Base-by-base conservation (phyloP, 2,888 invertebrate species). In the Matsumyia berberina region DNA sequence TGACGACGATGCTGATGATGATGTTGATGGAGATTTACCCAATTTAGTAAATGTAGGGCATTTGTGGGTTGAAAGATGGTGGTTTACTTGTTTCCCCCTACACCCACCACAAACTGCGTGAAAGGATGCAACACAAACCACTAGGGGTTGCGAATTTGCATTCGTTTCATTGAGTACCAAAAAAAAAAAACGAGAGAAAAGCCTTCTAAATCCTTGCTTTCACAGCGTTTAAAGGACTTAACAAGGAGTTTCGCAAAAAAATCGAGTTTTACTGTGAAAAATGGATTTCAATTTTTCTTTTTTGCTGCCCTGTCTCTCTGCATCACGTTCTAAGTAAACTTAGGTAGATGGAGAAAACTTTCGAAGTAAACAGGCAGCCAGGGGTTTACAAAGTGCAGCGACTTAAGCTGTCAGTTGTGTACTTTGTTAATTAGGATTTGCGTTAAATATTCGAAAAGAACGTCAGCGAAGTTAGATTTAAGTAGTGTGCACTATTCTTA, bases 11-110 rank as follows among this genome's bases (percentile, higher is more conserved):
- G 62, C 55, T 37, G 58, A 46, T 60, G 53, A 8, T 31, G 39
- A 55, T 24, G 70, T 39, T 57, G 64, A 19, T 69, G 67, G 51
- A 44, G 49, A 49, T 57, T 85, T 76, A 85, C 80, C 80, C 85
- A 85, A 85, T 85, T 85, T 80, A 62, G 70, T 49, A 80, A 85
- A 85, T 85, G 80, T 85, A 85, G 85, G 85, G 44, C 80, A 85
- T 58, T 37, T 49, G 44, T 46, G 49, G 24, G 35, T 15, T 33
- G 66, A 24, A 46, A 12, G 62, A 33, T n/a, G 9, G 51, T 19
- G 17, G 57, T 17, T n/a, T n/a, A 19, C 39, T 79, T 49, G 66
- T 49, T 57, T 15, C 29, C 31, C 37, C 29, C 35, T 11, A 55
- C 31, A 9, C 15, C 12, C 37, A 39, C 24, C 53, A 72, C 78